phyloP scores from a whole-genome alignment of 2,888 invertebrate species.

The Bombyx huttoni region DNA sequence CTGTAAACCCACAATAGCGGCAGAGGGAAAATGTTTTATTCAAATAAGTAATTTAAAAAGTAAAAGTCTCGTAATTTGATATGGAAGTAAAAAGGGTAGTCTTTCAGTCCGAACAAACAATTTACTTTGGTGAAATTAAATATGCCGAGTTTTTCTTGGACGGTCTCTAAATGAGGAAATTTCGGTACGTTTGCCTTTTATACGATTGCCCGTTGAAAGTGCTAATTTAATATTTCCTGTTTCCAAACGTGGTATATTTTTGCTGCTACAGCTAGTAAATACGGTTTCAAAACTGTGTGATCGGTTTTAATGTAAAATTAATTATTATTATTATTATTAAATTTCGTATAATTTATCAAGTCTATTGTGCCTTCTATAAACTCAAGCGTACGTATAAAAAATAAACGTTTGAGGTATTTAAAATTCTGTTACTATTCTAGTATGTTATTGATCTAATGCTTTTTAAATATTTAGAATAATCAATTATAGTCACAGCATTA shows the following conservation, averaged over 20 bases:
- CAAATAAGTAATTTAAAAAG: slow-evolving; percentile 1
- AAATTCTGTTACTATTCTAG: too few relatives aligned
- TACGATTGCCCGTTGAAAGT: neutral
- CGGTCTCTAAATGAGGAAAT: neutral
- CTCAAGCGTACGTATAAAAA: too few relatives aligned
- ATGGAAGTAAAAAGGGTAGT: neutral
- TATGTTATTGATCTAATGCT: too few relatives aligned
- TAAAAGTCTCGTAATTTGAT: neutral
- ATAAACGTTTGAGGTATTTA: too few relatives aligned
- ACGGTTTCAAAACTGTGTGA: neutral
- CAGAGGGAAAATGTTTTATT: neutral
- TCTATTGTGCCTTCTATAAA: too few relatives aligned
- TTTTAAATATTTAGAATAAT: too few relatives aligned
- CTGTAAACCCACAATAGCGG: neutral
- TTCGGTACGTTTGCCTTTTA: neutral
- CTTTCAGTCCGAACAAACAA: neutral
- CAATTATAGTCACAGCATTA: too few relatives aligned
- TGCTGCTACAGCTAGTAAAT: neutral
- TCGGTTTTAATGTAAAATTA: too few relatives aligned
- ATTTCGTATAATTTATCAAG: too few relatives aligned
- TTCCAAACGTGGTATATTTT: neutral
- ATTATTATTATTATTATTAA: too few relatives aligned
- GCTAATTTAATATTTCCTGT: neutral
- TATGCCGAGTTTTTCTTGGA: neutral
- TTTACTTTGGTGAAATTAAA: neutral